Conservation (phyloP, 2,797 vertebrate species). For the Synanceia verrucosa region DNA sequence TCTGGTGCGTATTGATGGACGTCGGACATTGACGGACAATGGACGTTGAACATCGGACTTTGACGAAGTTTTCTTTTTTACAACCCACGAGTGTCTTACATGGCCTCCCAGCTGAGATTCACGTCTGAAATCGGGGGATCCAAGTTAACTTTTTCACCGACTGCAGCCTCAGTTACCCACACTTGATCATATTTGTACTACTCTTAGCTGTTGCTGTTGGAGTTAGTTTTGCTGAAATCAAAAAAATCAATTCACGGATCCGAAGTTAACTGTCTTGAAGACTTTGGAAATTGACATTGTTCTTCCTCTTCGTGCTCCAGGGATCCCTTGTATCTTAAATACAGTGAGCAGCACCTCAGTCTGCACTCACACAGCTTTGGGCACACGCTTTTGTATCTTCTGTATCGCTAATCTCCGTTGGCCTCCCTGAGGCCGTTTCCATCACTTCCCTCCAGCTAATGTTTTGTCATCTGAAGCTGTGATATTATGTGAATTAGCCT, state of each 20-base stretch:
- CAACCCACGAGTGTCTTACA: too few species aligned
- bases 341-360: not conserved
- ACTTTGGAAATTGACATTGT: not conserved
- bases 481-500: constrained; percentile 73
- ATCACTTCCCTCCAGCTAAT: constrained; percentile 65
- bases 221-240: not conserved
- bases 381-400: constrained; percentile 11
- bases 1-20: too few species aligned
- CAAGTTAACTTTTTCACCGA: too few species aligned
- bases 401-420: constrained; percentile 23
- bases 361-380: constrained; percentile 14
- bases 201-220: not conserved
- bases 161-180: not conserved
- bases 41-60: too few species aligned
- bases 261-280: not conserved
- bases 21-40: too few species aligned
- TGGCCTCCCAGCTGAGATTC: too few species aligned
- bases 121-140: too few species aligned
- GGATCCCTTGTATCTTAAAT: constrained; percentile 15
- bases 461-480: constrained; percentile 75
- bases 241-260: not conserved
- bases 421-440: constrained; percentile 47
- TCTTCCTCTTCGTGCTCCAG: constrained; percentile 13
- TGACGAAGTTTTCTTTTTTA: too few species aligned
- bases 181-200: not conserved